Base-by-base conservation (phyloP, 30 jellyfish, hydroid and myxozoan species). In the Aurelia sp. region DNA sequence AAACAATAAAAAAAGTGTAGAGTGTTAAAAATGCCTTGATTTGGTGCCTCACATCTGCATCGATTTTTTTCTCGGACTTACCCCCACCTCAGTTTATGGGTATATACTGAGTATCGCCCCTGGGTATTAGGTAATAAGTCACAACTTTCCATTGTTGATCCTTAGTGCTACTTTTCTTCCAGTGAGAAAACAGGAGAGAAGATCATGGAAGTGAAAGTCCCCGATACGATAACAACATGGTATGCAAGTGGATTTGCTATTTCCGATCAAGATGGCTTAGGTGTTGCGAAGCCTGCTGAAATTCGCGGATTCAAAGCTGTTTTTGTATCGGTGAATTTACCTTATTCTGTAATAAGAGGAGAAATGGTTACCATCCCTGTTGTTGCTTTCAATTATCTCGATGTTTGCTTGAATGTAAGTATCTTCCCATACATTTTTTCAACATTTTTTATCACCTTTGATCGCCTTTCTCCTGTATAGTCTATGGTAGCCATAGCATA, bases 211-310 rank as follows among this genome's bases (percentile, higher is more conserved):
- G 97, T 88, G 40, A 78, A 68, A 18, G 97, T 93, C 11, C 98
- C 98, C 0, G 98, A 93, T 84, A 87, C 97, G 8, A 86, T 93
- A 22, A 93, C 98, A 21, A 82, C 97, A 11, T 93, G 98, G 98
- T 74, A 93, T 60, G 98, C 97, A 13, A 93, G 95, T 72, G 98
- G 93, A 23, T 93, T 93, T 75, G 98, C 96, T 4, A 74, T 88
- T 11, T 93, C 97, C 20, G 79, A 73, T 21, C 31, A 18, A 11
- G 92, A 90, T 12, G 98, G 98, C 68, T 40, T 93, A 0, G 98
- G 98, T 18, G 96, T 93, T 21, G 93, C 98, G 19, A 79, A 71
- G 31, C 89, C 97, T 2, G 87, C 92, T 31, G 92, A 83, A 78
- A 66, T 93, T 58, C 67, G 85, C n/a, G 98, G 90, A 6, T 87